Conservation (phyloP, 2,113 vertebrate genomes). For the Polypterus bichir region DNA sequence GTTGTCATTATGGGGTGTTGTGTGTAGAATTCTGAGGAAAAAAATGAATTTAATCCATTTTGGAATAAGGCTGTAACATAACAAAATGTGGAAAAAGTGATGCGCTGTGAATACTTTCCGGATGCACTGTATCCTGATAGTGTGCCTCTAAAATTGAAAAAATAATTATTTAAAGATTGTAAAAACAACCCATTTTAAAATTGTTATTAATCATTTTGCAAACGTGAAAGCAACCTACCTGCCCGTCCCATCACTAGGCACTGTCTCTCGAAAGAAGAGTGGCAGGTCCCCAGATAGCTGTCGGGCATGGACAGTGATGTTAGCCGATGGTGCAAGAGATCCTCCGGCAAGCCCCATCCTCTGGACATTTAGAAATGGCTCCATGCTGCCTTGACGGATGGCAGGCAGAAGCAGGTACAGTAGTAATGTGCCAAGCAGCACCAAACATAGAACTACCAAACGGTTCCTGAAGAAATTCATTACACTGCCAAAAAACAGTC, state of each 20-base stretch:
- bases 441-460: conserved; percentile 59
- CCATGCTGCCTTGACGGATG: conserved; percentile 48
- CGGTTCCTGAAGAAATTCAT: conserved; percentile 60
- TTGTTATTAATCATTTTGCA: too few relatives aligned
- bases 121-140: too few relatives aligned
- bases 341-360: conserved; percentile 32
- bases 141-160: not conserved
- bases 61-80: too few relatives aligned
- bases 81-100: too few relatives aligned
- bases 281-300: conserved; percentile 54
- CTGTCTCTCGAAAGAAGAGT: conserved; percentile 74
- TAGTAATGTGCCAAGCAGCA: conserved; percentile 56
- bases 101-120: too few relatives aligned
- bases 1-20: too few relatives aligned
- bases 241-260: conserved; percentile 41
- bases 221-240: too few relatives aligned
- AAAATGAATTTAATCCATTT: too few relatives aligned
- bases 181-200: too few relatives aligned
- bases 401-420: conserved; percentile 69
- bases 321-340: conserved; percentile 28
- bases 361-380: conserved; percentile 39
- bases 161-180: not conserved
- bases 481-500: conserved; percentile 16
- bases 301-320: conserved; percentile 51
- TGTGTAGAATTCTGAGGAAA: too few relatives aligned